phyloP scores from a whole-genome alignment of 1,140 invertebrate genomes.

The Oedothorax gibbosus region DNA sequence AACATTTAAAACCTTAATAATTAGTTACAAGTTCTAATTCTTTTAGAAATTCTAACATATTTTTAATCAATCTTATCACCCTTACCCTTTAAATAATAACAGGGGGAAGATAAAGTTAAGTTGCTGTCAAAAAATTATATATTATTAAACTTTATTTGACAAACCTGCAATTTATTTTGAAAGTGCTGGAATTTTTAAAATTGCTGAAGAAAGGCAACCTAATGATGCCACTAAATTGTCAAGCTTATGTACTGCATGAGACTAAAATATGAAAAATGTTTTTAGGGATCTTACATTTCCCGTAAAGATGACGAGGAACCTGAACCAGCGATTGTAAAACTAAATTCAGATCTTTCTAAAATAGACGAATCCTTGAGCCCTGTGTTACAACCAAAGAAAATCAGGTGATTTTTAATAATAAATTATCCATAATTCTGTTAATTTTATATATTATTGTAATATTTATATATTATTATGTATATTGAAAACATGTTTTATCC shows the following conservation, averaged over 20 bases:
- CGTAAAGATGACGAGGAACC: slow-evolving; percentile 76
- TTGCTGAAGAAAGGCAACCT: not conserved
- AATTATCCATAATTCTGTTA: not conserved
- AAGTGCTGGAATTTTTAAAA: not conserved
- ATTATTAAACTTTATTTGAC: too few relatives aligned
- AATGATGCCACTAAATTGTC: not conserved
- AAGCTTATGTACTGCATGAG: too few relatives aligned
- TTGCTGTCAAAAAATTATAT: too few relatives aligned
- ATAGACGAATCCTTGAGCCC: slow-evolving; percentile 84
- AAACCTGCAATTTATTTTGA: not conserved
- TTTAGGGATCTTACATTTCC: slow-evolving; percentile 64
- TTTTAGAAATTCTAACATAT: too few relatives aligned
- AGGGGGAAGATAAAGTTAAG: too few relatives aligned
- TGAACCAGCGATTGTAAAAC: slow-evolving; percentile 83
- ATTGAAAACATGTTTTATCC: not conserved
- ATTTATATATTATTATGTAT: not conserved
- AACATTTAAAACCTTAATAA: too few relatives aligned
- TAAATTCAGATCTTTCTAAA: slow-evolving; percentile 81
- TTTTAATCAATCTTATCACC: too few relatives aligned
- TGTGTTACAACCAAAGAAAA: slow-evolving; percentile 81
- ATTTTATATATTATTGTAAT: not conserved
- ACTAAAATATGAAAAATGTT: not conserved
- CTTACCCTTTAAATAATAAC: too few relatives aligned
- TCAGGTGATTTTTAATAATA: slow-evolving; percentile 74
- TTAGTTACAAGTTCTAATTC: too few relatives aligned